Evolutionary conservation across 2,888 invertebrate species (phyloP), one percentile per base, ranked within the genome.

Genomic region (Leptopterna dolabrata): DNA sequence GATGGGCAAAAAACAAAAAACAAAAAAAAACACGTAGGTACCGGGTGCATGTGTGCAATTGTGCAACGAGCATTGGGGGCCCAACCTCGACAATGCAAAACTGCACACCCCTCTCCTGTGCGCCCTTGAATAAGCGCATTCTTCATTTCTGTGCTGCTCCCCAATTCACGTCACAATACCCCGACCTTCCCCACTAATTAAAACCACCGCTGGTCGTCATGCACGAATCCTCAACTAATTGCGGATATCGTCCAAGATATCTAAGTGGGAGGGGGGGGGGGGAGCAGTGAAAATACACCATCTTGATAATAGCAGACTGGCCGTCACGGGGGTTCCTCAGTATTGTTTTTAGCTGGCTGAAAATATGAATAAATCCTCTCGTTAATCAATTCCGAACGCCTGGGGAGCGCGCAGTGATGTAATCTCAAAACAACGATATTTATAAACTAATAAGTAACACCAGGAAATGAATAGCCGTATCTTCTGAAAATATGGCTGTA

Each of bases 151-250:
- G n/a, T n/a, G n/a, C n/a, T n/a, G 1, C 30, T 16, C 0, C 73
- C 29, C 73, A 63, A 63, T 63, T 63, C 63, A 24, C 24, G 9
- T 63, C 63, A 63, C 63, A 63, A 63, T 63, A 24, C 63, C 63
- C 63, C 63, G 63, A 63, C 63, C 63, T 63, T 63, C 63, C 63
- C 24, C 63, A 63, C 63, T 63, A 63, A 63, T 63, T 63, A 36
- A 73, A 36, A 73, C 36, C 45, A 78, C n/a, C n/a, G n/a, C n/a
- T n/a, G n/a, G n/a, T 45, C 73, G 73, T 73, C 73, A 73, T 78
- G 41, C 45, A 78, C 78, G 78, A 78, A 78, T 45, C 78, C 24
- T 43, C 36, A n/a, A 73, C 45, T 78, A 78, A 78, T 78, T 78
- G 78, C 78, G 41, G 78, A 78, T 45, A 45, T 78, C 78, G 63